Evolutionary conservation across 2,888 invertebrate genomes (phyloP).

Genomic region (Phengaris alcon): DNA sequence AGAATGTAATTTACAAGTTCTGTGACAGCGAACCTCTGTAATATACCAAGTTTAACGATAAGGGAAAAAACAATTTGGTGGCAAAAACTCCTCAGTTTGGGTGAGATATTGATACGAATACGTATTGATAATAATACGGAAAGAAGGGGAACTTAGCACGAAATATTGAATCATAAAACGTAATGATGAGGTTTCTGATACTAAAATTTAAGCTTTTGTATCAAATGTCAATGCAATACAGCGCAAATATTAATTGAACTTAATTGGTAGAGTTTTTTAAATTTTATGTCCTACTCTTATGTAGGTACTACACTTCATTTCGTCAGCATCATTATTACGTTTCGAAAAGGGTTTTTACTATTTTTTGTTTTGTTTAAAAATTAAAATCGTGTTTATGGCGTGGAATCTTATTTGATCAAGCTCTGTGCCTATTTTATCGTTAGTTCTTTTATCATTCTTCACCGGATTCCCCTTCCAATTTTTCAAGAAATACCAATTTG

Average conservation of each 20-base stretch:
- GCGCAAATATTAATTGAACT: too few relatives aligned
- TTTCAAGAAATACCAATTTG: background rate
- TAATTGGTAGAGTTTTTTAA: too few relatives aligned
- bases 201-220: too few relatives aligned
- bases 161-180: background rate
- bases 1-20: constrained; percentile 25
- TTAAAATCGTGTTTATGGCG: too few relatives aligned
- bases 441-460: background rate
- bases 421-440: background rate
- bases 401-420: background rate
- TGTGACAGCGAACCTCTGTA: constrained; percentile 23
- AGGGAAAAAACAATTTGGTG: constrained; percentile 60
- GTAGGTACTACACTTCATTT: too few relatives aligned
- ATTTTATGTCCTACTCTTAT: too few relatives aligned
- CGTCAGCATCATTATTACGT: too few relatives aligned
- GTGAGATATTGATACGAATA: constrained; percentile 41
- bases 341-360: too few relatives aligned
- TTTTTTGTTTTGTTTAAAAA: too few relatives aligned
- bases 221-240: too few relatives aligned
- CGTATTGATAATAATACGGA: too few relatives aligned
- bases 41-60: constrained; percentile 26
- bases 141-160: background rate
- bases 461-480: background rate
- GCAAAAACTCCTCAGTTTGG: constrained; percentile 59
- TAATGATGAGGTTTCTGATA: too few relatives aligned